Base-by-base conservation (phyloP, 30 jellyfish, hydroid and myxozoan genomes). In the Cassiopea xamachana region DNA sequence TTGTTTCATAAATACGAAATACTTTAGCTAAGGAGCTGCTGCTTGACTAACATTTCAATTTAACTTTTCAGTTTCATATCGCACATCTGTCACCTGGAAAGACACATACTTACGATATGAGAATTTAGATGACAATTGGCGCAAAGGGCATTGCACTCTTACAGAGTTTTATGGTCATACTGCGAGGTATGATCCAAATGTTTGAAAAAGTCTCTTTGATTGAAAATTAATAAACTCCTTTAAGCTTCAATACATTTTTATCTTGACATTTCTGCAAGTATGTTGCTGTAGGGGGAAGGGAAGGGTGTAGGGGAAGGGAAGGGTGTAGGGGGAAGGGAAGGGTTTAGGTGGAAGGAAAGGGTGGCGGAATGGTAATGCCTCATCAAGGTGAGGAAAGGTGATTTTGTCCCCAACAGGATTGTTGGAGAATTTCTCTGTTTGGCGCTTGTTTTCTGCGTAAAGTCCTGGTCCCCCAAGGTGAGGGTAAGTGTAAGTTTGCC, bases 81-180 rank as follows among this genome's bases (percentile, higher is more conserved):
- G 77, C 60, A 39, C 89, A 3, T 71, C 48, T 61, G 46, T 87
- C 82, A 87, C 48, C 27, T 87, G 94, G 94, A 87, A 79, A 70
- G 94, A 87, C 43, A 76, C 75, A 73, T 87, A 87, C 67, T 60
- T 87, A 43, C 60, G 79, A 71, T 87, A 75, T 39, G 94, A 87
- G 14, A 67, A 69, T 75, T 73, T 87, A 4, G 94, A 87, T 44
- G 94, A 87, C 43, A 77, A 87, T 69, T 87, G 94, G 94, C 89
- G 94, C 27, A 76, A 77, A 69, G 94, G 89, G 17, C 76, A 68
- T 13, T 87, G 72, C 80, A 76, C 50, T 47, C 84, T 87, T 19
- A 69, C 80, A 0, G 94, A 87, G 19, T 87, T 87, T 68, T 61
- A n/a, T 7, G 94, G 94, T 8, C 94, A 87, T 87, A 61, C 86